These are phyloP conservation scores for Cyphomyrus plagiostoma DNA, from an alignment of 2,113 vertebrate genomes.

Conservation along the genomic window DNA sequence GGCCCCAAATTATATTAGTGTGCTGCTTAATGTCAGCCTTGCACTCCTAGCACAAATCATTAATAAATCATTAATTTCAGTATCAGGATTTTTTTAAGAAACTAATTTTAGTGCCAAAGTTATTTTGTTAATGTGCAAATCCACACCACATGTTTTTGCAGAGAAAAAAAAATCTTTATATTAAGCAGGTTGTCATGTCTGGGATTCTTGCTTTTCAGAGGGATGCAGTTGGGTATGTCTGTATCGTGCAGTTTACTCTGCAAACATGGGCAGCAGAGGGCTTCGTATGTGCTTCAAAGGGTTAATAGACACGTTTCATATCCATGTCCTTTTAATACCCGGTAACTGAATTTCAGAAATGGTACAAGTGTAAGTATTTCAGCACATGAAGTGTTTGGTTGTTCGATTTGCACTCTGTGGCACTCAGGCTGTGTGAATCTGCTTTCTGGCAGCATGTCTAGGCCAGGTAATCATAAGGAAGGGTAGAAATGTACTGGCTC, in stretches of 20 bases:
- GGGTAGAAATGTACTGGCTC: not conserved
- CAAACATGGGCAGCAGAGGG: conserved; percentile 55
- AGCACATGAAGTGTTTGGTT: not conserved
- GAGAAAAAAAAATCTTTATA: not conserved
- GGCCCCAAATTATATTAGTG: not conserved
- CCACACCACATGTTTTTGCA: not conserved
- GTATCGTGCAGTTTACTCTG: conserved; percentile 33
- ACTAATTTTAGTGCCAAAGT: not conserved
- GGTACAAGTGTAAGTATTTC: conserved; percentile 6
- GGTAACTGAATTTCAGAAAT: not conserved
- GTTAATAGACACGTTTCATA: conserved; percentile 49
- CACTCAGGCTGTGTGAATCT: conserved; percentile 20
- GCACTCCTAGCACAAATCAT: not conserved
- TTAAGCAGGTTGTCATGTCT: not conserved
- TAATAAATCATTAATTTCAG: not conserved
- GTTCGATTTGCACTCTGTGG: conserved; percentile 8
- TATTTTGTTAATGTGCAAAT: not conserved
- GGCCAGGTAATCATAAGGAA: not conserved
- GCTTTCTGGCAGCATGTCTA: not conserved
- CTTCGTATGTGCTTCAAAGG: conserved; percentile 60
- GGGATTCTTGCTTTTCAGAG: not conserved
- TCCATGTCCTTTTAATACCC: not conserved
- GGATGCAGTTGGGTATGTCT: conserved; percentile 41
- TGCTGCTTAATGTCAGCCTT: not conserved
- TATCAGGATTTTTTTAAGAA: not conserved